phyloP scores from a whole-genome alignment of 2,113 vertebrate species.

The Pelvicachromis taeniatus region DNA sequence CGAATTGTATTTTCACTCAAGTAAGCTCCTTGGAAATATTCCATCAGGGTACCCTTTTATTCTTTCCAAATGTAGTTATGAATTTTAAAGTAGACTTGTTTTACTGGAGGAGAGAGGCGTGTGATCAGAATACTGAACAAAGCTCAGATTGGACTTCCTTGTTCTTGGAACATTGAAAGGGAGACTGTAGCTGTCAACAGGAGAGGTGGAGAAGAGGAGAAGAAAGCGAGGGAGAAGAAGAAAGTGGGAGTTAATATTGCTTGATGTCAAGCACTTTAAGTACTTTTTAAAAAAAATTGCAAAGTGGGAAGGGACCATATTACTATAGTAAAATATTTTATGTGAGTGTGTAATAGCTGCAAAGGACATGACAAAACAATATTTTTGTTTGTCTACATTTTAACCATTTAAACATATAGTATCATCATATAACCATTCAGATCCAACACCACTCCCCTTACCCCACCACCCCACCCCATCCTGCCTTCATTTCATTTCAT shows the following conservation, averaged over 20 bases:
- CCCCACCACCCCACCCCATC: not conserved
- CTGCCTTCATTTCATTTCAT: not conserved
- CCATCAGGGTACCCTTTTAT: slow-evolving; percentile 78
- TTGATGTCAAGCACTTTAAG: not conserved
- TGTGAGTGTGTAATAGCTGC: not conserved
- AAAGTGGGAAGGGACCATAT: not conserved
- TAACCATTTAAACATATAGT: not conserved
- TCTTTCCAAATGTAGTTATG: slow-evolving; percentile 82
- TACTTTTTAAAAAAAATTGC: not conserved
- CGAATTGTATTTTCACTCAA: slow-evolving; percentile 80
- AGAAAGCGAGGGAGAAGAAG: not conserved
- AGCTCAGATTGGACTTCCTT: slow-evolving; percentile 72
- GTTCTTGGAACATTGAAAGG: slow-evolving; percentile 58
- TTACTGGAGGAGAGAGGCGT: slow-evolving; percentile 73
- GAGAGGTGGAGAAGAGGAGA: not conserved
- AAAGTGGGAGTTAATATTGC: slow-evolving; percentile 10
- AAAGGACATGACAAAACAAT: not conserved
- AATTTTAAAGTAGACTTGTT: slow-evolving; percentile 82
- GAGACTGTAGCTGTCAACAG: slow-evolving; percentile 45
- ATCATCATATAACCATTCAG: not conserved
- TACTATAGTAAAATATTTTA: not conserved
- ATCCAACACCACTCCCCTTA: not conserved
- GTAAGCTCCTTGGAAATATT: slow-evolving; percentile 82
- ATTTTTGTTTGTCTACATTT: not conserved
- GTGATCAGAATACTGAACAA: slow-evolving; percentile 78